Base-by-base conservation (phyloP, 2,888 invertebrate species). In the Drosophila paramelanica region DNA sequence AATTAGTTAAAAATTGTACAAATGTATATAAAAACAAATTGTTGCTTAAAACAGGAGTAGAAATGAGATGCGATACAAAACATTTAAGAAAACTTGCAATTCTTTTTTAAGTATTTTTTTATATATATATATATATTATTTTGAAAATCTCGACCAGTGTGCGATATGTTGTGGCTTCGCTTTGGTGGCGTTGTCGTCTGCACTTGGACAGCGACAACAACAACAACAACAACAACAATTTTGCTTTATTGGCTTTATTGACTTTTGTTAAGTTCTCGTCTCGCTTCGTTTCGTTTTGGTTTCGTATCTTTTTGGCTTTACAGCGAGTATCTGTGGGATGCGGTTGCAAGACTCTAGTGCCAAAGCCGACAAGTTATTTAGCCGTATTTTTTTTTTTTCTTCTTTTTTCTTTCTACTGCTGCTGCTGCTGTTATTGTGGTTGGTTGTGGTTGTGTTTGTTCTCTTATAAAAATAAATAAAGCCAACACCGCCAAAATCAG, bases 211-310 rank as follows among this genome's bases (percentile, higher is more conserved):
- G 47, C 74, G 65, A 47, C 69, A 66, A 17, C 17, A 17, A 17
- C 17, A 17, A 17, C 17, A 17, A 49, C 73, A 43, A 17, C 50
- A 67, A 43, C 62, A 60, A 61, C 64, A 70, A 68, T 67, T 71
- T 73, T 77, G 67, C 71, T 83, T 87, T 84, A 87, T 86, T 88
- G 88, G 84, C 87, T 86, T 84, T 86, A 88, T 88, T 88, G 87
- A 84, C 87, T 85, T 81, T 87, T 87, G 81, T 77, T 78, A 72
- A 81, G 81, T 84, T 87, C 84, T 87, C 67, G 55, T 67, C 79
- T 81, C 67, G 62, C 62, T 49, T 65, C 61, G 67, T 57, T 68
- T 58, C 52, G 58, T 67, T 59, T 64, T 51, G 53, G 61, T 58
- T 58, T 60, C 56, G 52, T 61, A 47, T 70, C 41, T 57, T 41